Base-by-base conservation (phyloP, 2,797 vertebrate genomes). In the Helicolenus hilgendorfi region DNA sequence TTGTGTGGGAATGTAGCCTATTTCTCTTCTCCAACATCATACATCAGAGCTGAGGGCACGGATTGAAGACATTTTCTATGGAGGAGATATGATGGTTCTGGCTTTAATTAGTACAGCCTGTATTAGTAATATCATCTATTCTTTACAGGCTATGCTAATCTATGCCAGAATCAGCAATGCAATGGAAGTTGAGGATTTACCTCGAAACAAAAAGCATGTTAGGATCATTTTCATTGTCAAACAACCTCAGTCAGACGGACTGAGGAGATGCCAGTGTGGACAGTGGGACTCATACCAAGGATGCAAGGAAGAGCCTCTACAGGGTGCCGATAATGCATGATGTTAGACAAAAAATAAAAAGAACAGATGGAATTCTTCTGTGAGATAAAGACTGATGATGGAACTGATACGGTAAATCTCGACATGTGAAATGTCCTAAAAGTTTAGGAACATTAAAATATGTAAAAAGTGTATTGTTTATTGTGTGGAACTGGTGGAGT, bases 61-160 rank as follows among this genome's bases (percentile, higher is more conserved):
- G 1, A 35, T 0, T 56, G 83, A 76, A 86, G 81, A 86, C 33
- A 29, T 36, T 65, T 62, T 41, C 62, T 65, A 45, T 45, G 41
- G 63, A 49, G 58, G 64, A 36, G 69, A 76, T 26, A 14, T 60
- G 72, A 96, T 96, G 96, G 90, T 94, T 96, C 97, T 98, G 97
- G 97, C 97, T 96, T 96, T 97, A 96, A 96, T 96, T 96, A 95
- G 95, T 96, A 96, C 94, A 98, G 97, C 97, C 97, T 97, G 96
- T 97, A 93, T 96, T 95, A 96, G 96, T 97, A 88, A 96, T 97
- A 81, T 96, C 95, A 97, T 91, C 93, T 94, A 96, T 97, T 98
- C 97, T 98, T 98, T 98, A 98, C 97, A 98, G 97, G 97, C 97
- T 98, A 98, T 98, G 97, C 97, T 98, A 98, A 98, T 98, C 97